A percentile compares a stretch with the other conserved stretches of the same genome.
phyloP scores from a whole-genome alignment of 2,113 vertebrate species.

The Pogonocichla stellata region DNA sequence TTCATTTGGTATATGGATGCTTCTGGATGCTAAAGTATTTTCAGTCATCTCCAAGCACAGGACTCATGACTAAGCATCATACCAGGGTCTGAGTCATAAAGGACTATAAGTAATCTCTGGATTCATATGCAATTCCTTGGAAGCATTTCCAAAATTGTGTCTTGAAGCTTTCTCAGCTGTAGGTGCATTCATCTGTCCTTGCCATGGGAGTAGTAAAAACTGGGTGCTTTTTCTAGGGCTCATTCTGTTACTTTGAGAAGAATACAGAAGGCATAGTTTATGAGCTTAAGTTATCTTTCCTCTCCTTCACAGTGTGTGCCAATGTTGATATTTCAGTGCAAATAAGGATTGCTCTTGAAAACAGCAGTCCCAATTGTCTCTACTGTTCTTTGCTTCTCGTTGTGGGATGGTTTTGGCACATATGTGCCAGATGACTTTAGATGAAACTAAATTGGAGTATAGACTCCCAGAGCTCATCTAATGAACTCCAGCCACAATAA shows the following conservation, averaged over 20 bases:
- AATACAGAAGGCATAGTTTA: background rate
- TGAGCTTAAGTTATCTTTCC: background rate
- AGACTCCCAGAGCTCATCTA: background rate
- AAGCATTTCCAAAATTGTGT: background rate
- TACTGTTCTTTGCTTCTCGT: background rate
- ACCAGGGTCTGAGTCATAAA: background rate
- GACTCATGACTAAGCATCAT: background rate
- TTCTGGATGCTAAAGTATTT: background rate
- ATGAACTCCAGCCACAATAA: background rate
- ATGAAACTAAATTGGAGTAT: background rate
- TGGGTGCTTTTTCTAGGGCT: background rate
- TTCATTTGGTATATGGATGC: background rate
- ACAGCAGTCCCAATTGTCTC: accelerated
- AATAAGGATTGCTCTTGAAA: background rate
- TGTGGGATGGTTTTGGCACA: background rate
- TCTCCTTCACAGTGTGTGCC: background rate
- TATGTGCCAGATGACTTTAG: background rate
- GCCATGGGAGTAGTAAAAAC: background rate
- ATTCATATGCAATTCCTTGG: background rate
- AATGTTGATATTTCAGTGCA: background rate
- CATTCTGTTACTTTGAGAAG: background rate
- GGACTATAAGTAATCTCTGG: background rate
- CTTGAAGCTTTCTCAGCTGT: background rate
- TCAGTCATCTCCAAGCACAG: background rate
- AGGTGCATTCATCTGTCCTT: background rate